Percentiles rank a stretch among this genome's conserved stretches.
phyloP scores from a whole-genome alignment of 2,797 vertebrate species.

The Hafferia zeledoni region DNA sequence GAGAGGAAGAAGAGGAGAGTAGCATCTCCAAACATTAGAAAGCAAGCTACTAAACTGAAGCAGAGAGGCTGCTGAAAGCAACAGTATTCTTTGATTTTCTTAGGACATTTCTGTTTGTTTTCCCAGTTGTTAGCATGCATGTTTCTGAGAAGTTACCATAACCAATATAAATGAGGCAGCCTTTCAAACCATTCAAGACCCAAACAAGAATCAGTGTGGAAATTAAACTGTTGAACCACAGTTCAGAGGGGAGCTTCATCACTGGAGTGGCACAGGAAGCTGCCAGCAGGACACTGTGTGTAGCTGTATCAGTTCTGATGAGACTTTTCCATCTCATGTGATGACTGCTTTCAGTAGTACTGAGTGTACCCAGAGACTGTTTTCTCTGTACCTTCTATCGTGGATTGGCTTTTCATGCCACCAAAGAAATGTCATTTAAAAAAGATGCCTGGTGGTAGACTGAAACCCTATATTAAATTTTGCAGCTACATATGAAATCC shows the following conservation, averaged over 20 bases:
- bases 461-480: background rate
- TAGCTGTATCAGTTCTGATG: background rate
- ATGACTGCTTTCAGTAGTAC: background rate
- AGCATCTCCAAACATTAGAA: background rate
- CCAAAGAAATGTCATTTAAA: background rate
- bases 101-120: background rate
- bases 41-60: background rate
- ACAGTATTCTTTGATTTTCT: background rate
- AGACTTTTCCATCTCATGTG: background rate
- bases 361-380: background rate
- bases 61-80: background rate
- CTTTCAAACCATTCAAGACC: background rate
- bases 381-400: background rate
- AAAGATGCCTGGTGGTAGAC: background rate
- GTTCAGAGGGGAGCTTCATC: background rate
- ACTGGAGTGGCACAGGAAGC: background rate
- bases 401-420: background rate
- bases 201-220: background rate
- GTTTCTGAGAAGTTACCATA: background rate
- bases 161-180: background rate
- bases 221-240: background rate
- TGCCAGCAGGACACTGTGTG: background rate
- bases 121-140: background rate
- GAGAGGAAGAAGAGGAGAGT: background rate
- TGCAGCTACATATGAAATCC: background rate